phyloP scores from a whole-genome alignment of 2,113 vertebrate genomes.

The Syngnathoides biaculeatus region DNA sequence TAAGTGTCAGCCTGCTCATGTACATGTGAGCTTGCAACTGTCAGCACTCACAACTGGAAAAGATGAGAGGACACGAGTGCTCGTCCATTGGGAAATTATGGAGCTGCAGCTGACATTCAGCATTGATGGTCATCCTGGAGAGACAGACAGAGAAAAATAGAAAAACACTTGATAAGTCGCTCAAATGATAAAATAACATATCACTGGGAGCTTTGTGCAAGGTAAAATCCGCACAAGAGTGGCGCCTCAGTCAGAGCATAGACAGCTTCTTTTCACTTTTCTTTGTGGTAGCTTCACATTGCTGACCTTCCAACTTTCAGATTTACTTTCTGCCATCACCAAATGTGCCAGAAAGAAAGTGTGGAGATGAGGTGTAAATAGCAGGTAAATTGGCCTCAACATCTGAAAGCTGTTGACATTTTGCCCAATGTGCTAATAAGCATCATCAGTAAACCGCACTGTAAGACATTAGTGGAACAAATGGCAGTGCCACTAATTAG shows the following conservation, averaged over 20 bases:
- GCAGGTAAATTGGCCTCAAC: constrained; percentile 12
- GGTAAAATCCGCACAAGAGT: constrained; percentile 25
- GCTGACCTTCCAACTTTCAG: not conserved
- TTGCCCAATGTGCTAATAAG: not conserved
- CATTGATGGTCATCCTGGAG: constrained; percentile 91
- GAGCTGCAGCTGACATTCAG: constrained; percentile 93
- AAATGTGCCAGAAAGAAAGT: not conserved
- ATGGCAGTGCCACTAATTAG: too few relatives aligned
- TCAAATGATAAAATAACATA: not conserved
- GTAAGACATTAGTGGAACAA: not conserved
- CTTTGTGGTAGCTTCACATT: constrained; percentile 23
- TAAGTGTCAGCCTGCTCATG: not conserved
- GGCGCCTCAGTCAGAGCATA: constrained; percentile 13
- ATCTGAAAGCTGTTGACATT: not conserved
- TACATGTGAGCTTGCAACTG: constrained; percentile 3
- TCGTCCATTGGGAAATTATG: constrained; percentile 99
- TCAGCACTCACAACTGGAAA: constrained; percentile 94
- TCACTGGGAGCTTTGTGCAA: constrained; percentile 18
- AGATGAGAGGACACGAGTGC: constrained; percentile 93
- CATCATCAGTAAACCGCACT: not conserved
- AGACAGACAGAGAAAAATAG: constrained; percentile 26
- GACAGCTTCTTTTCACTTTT: not conserved
- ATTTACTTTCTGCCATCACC: not conserved
- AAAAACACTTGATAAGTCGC: not conserved
- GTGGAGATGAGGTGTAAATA: constrained; percentile 8